Percentiles rank a stretch among this genome's conserved stretches.
Conservation (phyloP, 1,140 invertebrate genomes). For the Drosophila mayri region DNA sequence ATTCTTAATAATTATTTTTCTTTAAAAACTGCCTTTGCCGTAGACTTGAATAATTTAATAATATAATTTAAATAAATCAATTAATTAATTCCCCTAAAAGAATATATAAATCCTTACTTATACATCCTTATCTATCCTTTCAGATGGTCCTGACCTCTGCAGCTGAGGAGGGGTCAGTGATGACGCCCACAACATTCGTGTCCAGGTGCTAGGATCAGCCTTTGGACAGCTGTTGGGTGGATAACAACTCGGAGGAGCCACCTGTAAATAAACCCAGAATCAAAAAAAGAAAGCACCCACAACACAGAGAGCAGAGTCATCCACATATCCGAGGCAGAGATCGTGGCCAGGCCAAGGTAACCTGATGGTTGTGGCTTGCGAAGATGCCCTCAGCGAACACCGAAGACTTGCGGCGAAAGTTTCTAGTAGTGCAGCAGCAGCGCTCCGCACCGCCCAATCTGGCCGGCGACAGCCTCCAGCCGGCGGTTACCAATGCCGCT, state of each 20-base stretch:
- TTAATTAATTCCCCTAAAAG: background rate
- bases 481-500: slow-evolving; percentile 19
- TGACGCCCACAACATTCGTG: slow-evolving; percentile 10
- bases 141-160: slow-evolving; percentile 39
- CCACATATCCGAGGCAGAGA: slow-evolving; percentile 37
- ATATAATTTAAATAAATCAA: no score
- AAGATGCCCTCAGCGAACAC: slow-evolving; percentile 83
- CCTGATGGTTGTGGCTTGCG: slow-evolving; percentile 77
- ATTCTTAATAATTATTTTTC: no score
- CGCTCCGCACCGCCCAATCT: slow-evolving; percentile 77
- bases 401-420: slow-evolving; percentile 84
- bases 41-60: background rate
- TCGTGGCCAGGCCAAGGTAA: slow-evolving; percentile 43
- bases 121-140: background rate
- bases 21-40: background rate
- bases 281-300: background rate
- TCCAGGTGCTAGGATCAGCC: slow-evolving; percentile 24
- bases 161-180: slow-evolving; percentile 29
- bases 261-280: background rate
- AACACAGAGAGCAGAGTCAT: background rate
- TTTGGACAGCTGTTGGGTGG: background rate
- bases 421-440: slow-evolving; percentile 82
- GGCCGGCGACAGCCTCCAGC: slow-evolving; percentile 39
- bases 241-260: background rate
- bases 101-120: background rate